A percentile compares a stretch with the other conserved stretches of the same genome.
These are phyloP conservation scores for Hemiscyllium ocellatum DNA, from an alignment of 2,113 vertebrate species.

Conservation along the genomic window DNA sequence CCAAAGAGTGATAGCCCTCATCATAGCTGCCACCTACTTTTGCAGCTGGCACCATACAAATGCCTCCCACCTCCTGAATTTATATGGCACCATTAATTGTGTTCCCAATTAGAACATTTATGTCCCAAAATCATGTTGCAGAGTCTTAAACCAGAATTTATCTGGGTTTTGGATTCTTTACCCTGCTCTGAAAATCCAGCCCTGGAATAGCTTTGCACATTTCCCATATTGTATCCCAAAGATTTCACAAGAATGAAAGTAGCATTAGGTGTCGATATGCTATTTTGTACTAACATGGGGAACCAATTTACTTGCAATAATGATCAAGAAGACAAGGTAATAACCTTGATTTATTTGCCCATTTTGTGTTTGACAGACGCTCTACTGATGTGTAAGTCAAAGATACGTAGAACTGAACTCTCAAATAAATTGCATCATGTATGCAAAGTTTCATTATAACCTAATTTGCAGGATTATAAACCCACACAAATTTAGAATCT, in stretches of 20 bases:
- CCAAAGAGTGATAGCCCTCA: too few relatives aligned
- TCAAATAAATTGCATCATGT: not conserved
- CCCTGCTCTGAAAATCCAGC: too few relatives aligned
- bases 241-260: not conserved
- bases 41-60: too few relatives aligned
- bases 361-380: not conserved
- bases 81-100: too few relatives aligned
- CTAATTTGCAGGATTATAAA: slow-evolving; percentile 19
- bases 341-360: not conserved
- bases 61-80: too few relatives aligned
- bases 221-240: not conserved
- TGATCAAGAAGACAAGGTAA: not conserved
- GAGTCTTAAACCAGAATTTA: too few relatives aligned
- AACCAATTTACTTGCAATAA: not conserved
- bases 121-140: too few relatives aligned
- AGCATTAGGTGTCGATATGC: too few relatives aligned
- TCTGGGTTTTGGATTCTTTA: too few relatives aligned
- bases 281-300: not conserved
- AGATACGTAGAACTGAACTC: not conserved
- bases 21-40: too few relatives aligned
- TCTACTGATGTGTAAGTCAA: not conserved
- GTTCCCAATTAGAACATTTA: too few relatives aligned
- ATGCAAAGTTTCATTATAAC: not conserved
- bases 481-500: not conserved
- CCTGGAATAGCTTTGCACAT: too few relatives aligned